These are phyloP conservation scores for Tribolium castaneum DNA, from an alignment of 1,140 invertebrate genomes.

Conservation along the genomic window DNA sequence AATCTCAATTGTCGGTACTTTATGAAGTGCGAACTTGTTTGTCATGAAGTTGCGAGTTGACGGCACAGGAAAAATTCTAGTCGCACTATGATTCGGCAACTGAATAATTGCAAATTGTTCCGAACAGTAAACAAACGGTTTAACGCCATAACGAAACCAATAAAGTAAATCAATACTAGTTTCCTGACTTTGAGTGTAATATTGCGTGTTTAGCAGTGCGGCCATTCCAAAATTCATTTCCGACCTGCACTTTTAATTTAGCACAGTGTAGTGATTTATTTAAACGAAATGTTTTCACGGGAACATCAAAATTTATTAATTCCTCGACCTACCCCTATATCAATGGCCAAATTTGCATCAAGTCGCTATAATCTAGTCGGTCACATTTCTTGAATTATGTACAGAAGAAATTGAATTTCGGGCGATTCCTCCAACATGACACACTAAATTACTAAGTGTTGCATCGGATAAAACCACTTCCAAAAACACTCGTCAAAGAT, in stretches of 20 bases:
- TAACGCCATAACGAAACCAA: conserved; percentile 40
- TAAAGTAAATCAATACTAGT: conserved; percentile 43
- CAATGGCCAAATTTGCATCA: background rate
- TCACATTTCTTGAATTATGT: conserved; percentile 20
- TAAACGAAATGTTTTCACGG: conserved; percentile 7
- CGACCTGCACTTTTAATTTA: conserved; percentile 40
- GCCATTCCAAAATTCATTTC: conserved; percentile 41
- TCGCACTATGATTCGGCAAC: background rate
- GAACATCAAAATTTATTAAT: conserved; percentile 29
- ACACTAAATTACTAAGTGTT: conserved; percentile 17
- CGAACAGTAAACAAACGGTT: conserved; percentile 39
- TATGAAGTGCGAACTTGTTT: conserved; percentile 5
- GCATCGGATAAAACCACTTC: background rate
- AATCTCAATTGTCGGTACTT: conserved; percentile 31
- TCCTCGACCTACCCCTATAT: background rate
- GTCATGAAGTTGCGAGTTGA: background rate
- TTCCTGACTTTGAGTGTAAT: conserved; percentile 42
- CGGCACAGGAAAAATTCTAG: background rate
- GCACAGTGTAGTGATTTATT: conserved; percentile 40
- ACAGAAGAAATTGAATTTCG: conserved; percentile 25
- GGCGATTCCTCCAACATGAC: conserved; percentile 7
- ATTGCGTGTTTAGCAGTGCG: conserved; percentile 37
- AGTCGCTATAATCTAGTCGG: conserved; percentile 5
- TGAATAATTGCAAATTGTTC: conserved; percentile 7
- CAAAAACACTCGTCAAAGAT: conserved; percentile 1